These are phyloP conservation scores for Poeciliopsis infans DNA, from an alignment of 2,797 vertebrate species.

Conservation along the genomic window DNA sequence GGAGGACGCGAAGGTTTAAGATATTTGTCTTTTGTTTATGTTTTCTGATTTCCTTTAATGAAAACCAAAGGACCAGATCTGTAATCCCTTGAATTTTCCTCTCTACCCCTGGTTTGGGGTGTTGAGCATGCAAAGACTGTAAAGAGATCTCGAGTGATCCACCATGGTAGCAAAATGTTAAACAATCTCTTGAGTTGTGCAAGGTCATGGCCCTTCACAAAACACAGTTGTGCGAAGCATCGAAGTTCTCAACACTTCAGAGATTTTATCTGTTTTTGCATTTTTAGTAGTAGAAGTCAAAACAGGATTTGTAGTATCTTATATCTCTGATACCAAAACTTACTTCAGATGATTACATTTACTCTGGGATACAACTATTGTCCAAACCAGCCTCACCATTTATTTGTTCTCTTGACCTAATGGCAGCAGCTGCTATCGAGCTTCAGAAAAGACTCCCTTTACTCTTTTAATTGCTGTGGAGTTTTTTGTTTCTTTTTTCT, in stretches of 20 bases:
- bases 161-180: slow-evolving; percentile 50
- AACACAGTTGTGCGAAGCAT: not conserved
- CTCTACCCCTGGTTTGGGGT: slow-evolving; percentile 76
- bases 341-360: not conserved
- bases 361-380: not conserved
- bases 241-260: not conserved
- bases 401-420: not conserved
- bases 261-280: not conserved
- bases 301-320: not conserved
- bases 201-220: slow-evolving; percentile 63
- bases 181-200: slow-evolving; percentile 57
- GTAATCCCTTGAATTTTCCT: slow-evolving; percentile 75
- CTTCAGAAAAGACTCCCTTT: not conserved
- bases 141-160: slow-evolving; percentile 65
- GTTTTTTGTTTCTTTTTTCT: not conserved
- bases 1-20: slow-evolving; percentile 22
- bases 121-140: slow-evolving; percentile 71
- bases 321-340: not conserved
- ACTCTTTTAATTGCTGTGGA: not conserved
- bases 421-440: not conserved
- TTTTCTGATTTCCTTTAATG: slow-evolving; percentile 72
- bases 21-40: slow-evolving; percentile 23
- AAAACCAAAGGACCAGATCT: slow-evolving; percentile 59
- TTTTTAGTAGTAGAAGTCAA: not conserved
- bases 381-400: not conserved